These are phyloP conservation scores for Oceanodroma tethys DNA, from an alignment of 2,113 vertebrate genomes.

Conservation along the genomic window DNA sequence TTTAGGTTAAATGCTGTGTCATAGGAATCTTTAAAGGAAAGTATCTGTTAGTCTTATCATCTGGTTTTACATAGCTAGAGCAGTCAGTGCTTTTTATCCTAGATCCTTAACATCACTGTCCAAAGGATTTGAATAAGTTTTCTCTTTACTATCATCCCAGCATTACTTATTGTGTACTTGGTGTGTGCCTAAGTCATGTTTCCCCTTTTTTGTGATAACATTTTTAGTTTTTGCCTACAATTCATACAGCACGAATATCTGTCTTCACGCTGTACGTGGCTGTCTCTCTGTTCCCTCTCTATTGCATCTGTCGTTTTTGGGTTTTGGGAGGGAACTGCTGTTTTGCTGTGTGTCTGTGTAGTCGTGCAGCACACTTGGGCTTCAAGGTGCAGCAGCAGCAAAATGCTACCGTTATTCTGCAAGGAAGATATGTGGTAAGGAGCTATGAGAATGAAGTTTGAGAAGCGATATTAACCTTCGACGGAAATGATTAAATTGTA, in stretches of 20 bases:
- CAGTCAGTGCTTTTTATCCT: background rate
- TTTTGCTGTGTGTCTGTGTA: fast-evolving
- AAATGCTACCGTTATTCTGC: background rate
- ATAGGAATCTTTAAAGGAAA: background rate
- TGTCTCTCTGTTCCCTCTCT: background rate
- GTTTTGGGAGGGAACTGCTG: background rate
- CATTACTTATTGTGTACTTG: background rate
- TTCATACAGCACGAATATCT: background rate
- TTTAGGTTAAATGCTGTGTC: background rate
- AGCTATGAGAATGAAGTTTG: background rate
- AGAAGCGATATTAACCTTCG: background rate
- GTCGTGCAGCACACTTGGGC: background rate
- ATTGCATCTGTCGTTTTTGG: background rate
- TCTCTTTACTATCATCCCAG: background rate
- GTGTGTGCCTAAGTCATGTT: background rate
- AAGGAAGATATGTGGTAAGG: background rate
- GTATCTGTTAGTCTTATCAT: background rate
- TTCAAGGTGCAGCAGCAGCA: background rate
- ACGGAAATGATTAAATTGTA: background rate
- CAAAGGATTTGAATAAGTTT: background rate
- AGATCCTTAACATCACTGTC: background rate
- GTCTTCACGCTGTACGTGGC: background rate
- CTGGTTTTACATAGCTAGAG: background rate
- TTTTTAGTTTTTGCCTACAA: background rate
- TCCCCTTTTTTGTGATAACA: background rate